Evolutionary conservation across 2,113 vertebrate species (phyloP).

Genomic region (Syngnathoides biaculeatus): DNA sequence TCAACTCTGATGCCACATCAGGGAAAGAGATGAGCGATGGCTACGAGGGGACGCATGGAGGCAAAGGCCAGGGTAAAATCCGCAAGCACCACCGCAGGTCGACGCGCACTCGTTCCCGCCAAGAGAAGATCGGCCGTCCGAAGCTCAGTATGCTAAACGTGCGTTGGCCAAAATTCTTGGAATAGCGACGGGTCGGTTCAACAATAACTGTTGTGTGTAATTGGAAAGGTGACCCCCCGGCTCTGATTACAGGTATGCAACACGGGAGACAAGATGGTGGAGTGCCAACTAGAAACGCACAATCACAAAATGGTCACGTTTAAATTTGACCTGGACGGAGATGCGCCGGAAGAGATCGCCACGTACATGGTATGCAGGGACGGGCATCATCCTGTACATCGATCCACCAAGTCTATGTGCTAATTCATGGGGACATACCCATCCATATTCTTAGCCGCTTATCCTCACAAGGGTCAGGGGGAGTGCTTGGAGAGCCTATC

Average conservation of each 20-base stretch:
- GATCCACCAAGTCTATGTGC: no score
- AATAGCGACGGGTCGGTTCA: not conserved
- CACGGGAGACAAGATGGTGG: conserved; percentile 98
- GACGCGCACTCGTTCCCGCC: conserved; percentile 84
- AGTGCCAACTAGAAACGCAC: conserved; percentile 96
- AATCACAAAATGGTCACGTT: conserved; percentile 99
- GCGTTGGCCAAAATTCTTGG: conserved; percentile 1
- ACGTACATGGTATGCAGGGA: conserved; percentile 87
- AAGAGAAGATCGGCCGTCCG: conserved; percentile 86
- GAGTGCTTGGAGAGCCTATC: no score
- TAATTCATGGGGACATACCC: no score
- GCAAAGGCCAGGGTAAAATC: conserved; percentile 83
- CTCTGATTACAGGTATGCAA: conserved; percentile 82
- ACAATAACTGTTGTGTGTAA: not conserved
- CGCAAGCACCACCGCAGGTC: conserved; percentile 91
- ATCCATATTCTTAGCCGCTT: no score
- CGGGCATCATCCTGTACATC: not conserved
- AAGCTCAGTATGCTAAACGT: conserved; percentile 92
- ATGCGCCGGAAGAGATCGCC: conserved; percentile 93
- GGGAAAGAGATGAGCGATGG: conserved; percentile 93
- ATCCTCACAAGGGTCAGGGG: no score
- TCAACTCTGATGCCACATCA: conserved; percentile 84
- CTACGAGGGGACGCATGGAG: conserved; percentile 80
- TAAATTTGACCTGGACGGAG: conserved; percentile 96
- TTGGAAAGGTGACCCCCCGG: not conserved